Conservation (phyloP, 2,113 vertebrate species). For the Cryptomyrus ogoouensis region DNA sequence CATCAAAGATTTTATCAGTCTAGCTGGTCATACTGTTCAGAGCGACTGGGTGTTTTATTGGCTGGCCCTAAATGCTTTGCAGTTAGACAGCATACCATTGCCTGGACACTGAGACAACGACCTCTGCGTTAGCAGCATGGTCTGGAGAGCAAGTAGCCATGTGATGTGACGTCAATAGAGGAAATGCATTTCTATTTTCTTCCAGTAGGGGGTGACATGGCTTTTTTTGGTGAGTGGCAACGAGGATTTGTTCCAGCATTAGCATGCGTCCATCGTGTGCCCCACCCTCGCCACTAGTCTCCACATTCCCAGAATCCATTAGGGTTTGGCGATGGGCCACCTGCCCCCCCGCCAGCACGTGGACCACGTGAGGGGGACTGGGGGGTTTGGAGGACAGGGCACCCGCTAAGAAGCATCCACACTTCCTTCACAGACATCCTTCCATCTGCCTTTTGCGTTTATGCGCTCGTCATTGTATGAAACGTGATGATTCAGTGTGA, state of each 20-base stretch:
- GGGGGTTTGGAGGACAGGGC: neutral
- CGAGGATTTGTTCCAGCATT: neutral
- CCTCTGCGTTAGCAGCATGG: neutral
- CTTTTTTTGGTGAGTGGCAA: neutral
- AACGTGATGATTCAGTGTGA: neutral
- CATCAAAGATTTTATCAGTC: neutral
- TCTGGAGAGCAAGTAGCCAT: neutral
- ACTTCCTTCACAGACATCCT: neutral
- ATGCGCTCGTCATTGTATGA: neutral
- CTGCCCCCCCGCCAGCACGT: conserved; percentile 45
- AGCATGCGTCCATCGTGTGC: neutral
- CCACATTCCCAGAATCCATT: conserved; percentile 61
- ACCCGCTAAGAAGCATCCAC: neutral
- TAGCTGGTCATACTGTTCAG: neutral
- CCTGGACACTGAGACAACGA: neutral
- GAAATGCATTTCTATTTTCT: neutral
- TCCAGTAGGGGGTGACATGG: neutral
- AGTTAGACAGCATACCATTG: neutral
- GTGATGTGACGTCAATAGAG: neutral
- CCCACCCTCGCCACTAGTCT: conserved; percentile 1
- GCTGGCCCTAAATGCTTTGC: neutral
- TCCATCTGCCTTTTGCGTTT: neutral
- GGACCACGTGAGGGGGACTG: conserved; percentile 25
- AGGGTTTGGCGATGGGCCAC: conserved; percentile 54
- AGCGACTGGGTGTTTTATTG: neutral